These are phyloP conservation scores for Platichthys stellatus DNA, from an alignment of 2,113 vertebrate genomes.

Conservation along the genomic window DNA sequence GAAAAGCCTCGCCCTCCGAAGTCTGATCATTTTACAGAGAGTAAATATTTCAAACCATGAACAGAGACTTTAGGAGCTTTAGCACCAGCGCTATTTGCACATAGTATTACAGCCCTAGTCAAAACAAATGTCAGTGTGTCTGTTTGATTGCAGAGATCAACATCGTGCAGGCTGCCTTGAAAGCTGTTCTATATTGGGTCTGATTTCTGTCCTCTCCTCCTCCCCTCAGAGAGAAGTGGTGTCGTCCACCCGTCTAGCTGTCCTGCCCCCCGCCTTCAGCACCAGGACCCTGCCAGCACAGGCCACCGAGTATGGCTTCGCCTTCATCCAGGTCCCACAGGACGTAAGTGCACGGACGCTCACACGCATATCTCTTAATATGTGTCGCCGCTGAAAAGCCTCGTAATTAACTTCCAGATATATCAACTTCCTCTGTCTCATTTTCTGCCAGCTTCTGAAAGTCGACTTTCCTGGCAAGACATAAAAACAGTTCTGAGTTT, in stretches of 20 bases:
- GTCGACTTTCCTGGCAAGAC: constrained; percentile 52
- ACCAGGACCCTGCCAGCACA: constrained; percentile 88
- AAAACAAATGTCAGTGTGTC: neutral
- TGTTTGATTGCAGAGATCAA: neutral
- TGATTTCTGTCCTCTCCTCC: constrained; percentile 23
- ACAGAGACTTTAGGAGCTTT: neutral
- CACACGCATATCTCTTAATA: constrained; percentile 5
- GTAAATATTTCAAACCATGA: neutral
- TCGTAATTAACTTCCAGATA: constrained; percentile 47
- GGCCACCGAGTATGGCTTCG: constrained; percentile 91
- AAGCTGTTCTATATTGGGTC: neutral
- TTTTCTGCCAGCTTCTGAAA: constrained; percentile 56
- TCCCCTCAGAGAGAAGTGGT: constrained; percentile 88
- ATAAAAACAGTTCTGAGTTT: constrained; percentile 51
- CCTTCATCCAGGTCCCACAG: constrained; percentile 92
- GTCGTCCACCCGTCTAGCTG: constrained; percentile 86
- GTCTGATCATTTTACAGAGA: constrained; percentile 2
- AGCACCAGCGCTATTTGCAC: neutral
- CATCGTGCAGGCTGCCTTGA: neutral
- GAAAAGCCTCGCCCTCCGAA: neutral
- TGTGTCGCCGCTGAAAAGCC: constrained; percentile 30
- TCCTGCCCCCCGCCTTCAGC: constrained; percentile 90
- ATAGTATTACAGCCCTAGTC: neutral
- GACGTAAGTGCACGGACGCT: constrained; percentile 86
- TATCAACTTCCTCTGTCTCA: constrained; percentile 31